phyloP scores from a whole-genome alignment of 2,888 invertebrate genomes.

The Synergus japonicus region DNA sequence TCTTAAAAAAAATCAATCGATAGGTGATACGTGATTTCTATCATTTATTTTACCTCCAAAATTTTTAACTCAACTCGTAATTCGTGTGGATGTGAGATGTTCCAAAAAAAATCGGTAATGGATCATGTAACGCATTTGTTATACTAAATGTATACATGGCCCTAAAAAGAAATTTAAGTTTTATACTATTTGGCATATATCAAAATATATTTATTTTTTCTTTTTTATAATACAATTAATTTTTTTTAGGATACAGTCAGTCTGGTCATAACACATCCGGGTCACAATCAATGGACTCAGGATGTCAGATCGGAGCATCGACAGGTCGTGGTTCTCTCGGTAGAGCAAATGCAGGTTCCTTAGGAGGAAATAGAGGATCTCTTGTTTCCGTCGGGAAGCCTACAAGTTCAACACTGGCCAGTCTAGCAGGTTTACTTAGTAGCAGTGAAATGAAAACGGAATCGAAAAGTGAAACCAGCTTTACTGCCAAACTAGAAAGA shows the following conservation, averaged over 20 bases:
- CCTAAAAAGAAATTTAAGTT: background rate
- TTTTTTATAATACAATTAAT: slow-evolving; percentile 11
- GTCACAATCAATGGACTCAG: slow-evolving; percentile 80
- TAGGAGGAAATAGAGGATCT: slow-evolving; percentile 88
- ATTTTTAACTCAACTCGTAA: no score
- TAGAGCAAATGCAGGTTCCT: slow-evolving; percentile 74
- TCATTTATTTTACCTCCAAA: no score
- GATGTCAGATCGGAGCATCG: slow-evolving; percentile 80
- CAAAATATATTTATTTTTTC: background rate
- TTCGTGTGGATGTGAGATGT: no score
- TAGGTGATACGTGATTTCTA: no score
- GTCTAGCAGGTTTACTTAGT: slow-evolving; percentile 88
- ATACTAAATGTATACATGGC: background rate
- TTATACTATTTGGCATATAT: slow-evolving; percentile 6
- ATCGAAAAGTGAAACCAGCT: slow-evolving; percentile 74
- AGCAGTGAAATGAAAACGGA: slow-evolving; percentile 79
- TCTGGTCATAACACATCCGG: slow-evolving; percentile 79
- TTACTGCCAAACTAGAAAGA: slow-evolving; percentile 74
- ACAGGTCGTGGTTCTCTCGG: slow-evolving; percentile 80
- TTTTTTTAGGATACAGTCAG: slow-evolving; percentile 73
- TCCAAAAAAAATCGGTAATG: no score
- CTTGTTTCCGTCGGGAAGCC: slow-evolving; percentile 93
- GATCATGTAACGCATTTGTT: no score
- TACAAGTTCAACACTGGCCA: slow-evolving; percentile 90
- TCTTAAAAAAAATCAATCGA: no score